Evolutionary conservation across 1,140 invertebrate genomes (phyloP).

Genomic region (Sinella curviseta): DNA sequence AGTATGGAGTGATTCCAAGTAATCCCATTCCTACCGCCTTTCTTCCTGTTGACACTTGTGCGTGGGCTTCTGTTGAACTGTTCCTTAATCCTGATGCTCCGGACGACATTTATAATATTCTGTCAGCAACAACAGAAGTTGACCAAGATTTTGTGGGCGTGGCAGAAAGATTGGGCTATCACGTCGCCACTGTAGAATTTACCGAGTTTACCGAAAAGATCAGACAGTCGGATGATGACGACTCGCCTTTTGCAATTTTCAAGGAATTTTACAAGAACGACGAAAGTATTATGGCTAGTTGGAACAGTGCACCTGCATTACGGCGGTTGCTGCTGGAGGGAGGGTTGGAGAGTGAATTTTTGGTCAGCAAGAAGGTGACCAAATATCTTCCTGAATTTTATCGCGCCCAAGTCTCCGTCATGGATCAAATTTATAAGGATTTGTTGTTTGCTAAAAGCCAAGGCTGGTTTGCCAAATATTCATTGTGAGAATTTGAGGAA

Average conservation of each 20-base stretch:
- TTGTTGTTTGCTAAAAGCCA: not conserved
- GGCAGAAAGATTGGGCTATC: not conserved
- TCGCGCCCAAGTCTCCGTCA: not conserved
- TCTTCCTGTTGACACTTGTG: constrained; percentile 12
- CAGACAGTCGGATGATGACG: not conserved
- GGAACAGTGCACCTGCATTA: not conserved
- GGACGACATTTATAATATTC: not conserved
- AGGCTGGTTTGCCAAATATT: not conserved
- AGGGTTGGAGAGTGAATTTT: not conserved
- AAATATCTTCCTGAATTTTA: not conserved
- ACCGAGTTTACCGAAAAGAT: constrained; percentile 6
- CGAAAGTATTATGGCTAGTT: not conserved
- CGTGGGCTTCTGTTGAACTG: not conserved
- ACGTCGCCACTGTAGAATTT: not conserved
- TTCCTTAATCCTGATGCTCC: not conserved
- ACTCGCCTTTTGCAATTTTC: not conserved
- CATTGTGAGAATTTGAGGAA: too few species aligned
- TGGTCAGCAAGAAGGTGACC: not conserved
- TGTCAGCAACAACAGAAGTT: too few species aligned
- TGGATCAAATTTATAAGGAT: not conserved
- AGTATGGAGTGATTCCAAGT: not conserved
- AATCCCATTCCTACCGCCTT: not conserved
- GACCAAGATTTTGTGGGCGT: constrained; percentile 6
- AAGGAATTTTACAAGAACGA: not conserved
- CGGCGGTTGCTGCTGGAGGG: not conserved